Evolutionary conservation across 2,888 invertebrate genomes (phyloP), one percentile per base, ranked within the genome.

Genomic region (Epinotia bilunana): DNA sequence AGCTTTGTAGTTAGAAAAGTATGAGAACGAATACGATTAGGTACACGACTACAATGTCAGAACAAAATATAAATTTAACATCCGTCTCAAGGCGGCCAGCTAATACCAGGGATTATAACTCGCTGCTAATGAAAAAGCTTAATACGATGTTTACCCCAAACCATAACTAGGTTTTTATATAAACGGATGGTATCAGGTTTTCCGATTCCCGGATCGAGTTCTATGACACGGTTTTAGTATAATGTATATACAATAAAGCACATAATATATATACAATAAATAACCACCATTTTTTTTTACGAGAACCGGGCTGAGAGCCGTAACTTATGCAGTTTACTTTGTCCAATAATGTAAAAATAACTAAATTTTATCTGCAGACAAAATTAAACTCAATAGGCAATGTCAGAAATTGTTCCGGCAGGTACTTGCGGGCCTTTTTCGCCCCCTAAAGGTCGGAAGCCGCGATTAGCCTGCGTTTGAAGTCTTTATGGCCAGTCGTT

Each of bases 391-490:
- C 65, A 75, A 71, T 75, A 71, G 71, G 69, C 63, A 70, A 70
- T 60, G 70, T 33, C 60, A 71, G 65, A 61, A 60, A 75, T 67
- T 67, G 85, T 88, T 89, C 88, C 83, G 83, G 83, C 84, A 88
- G 86, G 87, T 88, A 89, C 89, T 90, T 85, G 86, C 81, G 84
- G 85, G 82, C 87, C 86, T 89, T 87, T 88, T 88, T 88, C 83
- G 87, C 84, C 84, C 83, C 84, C 87, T 81, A 89, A 91, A 91
- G 93, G 93, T 91, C 92, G 92, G 91, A 92, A 92, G 91, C 88
- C 88, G 85, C 91, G 92, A 93, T 93, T 93, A 93, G 92, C 88
- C 88, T 87, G 89, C 92, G 91, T 91, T 92, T 92, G 91, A 92
- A 89, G 91, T 92, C 91, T 91, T 92, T 93, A 92, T 91, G 85